Percentiles rank a stretch among this genome's conserved stretches.
Evolutionary conservation across 1,140 invertebrate genomes (phyloP).

Genomic region (Drosophila prosaltans): DNA sequence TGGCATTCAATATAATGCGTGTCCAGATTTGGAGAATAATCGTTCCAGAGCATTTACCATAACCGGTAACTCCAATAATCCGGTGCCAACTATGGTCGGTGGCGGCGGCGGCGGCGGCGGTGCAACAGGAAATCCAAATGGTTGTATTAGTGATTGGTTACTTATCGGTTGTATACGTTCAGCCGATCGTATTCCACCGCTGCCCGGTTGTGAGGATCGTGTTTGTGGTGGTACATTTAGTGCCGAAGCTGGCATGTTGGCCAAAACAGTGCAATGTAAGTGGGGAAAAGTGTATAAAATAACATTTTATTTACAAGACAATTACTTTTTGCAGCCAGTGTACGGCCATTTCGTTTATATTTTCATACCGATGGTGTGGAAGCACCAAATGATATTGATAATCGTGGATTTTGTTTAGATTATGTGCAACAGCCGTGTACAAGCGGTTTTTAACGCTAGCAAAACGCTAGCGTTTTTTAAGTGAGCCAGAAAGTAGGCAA

Average conservation of each 20-base stretch:
- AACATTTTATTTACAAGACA: background rate
- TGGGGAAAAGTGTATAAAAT: too few species aligned
- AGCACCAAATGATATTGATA: constrained; percentile 88
- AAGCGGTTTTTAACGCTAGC: constrained; percentile 82
- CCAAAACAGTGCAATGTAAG: constrained; percentile 84
- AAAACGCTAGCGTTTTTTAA: background rate
- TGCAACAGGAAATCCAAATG: constrained; percentile 75
- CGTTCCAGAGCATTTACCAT: constrained; percentile 88
- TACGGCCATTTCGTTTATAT: constrained; percentile 90
- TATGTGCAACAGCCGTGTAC: constrained; percentile 93
- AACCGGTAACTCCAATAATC: constrained; percentile 88
- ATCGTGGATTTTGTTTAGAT: constrained; percentile 91
- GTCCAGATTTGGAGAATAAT: constrained; percentile 86
- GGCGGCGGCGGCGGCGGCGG: constrained; percentile 83
- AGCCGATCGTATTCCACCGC: constrained; percentile 74
- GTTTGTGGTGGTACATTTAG: constrained; percentile 85
- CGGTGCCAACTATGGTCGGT: constrained; percentile 87
- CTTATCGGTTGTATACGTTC: constrained; percentile 88
- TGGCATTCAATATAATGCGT: constrained; percentile 92
- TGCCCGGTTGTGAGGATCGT: constrained; percentile 84
- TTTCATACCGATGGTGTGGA: constrained; percentile 91
- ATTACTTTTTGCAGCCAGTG: constrained; percentile 86
- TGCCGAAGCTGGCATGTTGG: constrained; percentile 80
- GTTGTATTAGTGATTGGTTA: constrained; percentile 90
- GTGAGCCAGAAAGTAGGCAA: constrained; percentile 34